These are phyloP conservation scores for Agrochola macilenta DNA, from an alignment of 2,888 invertebrate species.

Conservation along the genomic window DNA sequence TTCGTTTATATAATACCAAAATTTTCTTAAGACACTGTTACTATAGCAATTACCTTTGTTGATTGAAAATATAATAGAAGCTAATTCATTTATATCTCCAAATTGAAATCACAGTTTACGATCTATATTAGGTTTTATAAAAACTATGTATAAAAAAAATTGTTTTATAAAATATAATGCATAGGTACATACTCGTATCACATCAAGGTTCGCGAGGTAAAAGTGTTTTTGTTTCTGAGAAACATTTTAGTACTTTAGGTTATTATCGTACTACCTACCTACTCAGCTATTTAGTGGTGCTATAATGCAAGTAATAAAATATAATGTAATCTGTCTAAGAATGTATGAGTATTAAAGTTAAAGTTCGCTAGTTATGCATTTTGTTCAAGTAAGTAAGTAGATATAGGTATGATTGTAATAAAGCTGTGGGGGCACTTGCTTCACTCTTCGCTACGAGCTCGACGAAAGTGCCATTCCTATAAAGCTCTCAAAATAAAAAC, in stretches of 20 bases:
- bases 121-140: neutral
- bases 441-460: conserved; percentile 46
- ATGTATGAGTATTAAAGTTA: conserved; percentile 1
- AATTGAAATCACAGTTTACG: neutral
- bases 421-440: conserved; percentile 44
- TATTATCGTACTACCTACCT: neutral
- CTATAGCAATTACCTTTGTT: conserved; percentile 1
- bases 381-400: neutral
- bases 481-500: conserved; percentile 63
- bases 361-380: conserved; percentile 10
- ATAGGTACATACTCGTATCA: neutral
- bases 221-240: conserved; percentile 13
- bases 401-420: conserved; percentile 47
- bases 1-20: neutral
- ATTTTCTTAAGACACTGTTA: conserved; percentile 25
- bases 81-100: neutral
- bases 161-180: too few relatives aligned
- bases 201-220: neutral
- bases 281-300: conserved; percentile 6
- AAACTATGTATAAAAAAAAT: too few relatives aligned
- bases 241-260: conserved; percentile 13
- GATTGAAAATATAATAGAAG: neutral
- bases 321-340: conserved; percentile 25
- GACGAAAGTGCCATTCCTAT: conserved; percentile 60
- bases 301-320: conserved; percentile 22